phyloP scores from a whole-genome alignment of 2,113 vertebrate genomes.

The Lepisosteus osseus region DNA sequence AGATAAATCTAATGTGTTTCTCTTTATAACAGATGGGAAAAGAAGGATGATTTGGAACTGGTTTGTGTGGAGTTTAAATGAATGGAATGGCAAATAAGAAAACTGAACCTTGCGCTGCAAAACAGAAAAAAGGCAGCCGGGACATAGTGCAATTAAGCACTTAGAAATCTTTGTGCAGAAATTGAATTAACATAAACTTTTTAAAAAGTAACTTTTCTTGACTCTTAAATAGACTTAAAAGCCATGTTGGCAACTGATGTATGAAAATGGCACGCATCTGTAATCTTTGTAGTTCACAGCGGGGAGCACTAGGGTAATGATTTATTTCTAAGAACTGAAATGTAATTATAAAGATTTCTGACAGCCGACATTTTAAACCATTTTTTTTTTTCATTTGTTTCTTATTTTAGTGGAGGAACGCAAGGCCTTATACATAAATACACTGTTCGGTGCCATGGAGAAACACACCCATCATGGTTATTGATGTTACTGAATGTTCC shows the following conservation, averaged over 20 bases:
- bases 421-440: too few species aligned
- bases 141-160: not conserved
- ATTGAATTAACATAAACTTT: not conserved
- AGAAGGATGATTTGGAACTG: not conserved
- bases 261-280: slow-evolving; percentile 4
- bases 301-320: not conserved
- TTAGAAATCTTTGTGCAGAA: not conserved
- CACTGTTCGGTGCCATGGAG: too few species aligned
- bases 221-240: not conserved
- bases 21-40: not conserved
- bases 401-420: too few species aligned
- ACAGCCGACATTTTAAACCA: not conserved
- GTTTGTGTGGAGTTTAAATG: not conserved
- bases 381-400: too few species aligned
- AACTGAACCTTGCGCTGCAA: too few species aligned
- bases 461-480: too few species aligned
- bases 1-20: not conserved
- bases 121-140: not conserved
- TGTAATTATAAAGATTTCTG: not conserved
- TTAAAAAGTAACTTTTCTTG: not conserved
- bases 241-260: not conserved
- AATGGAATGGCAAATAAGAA: not conserved
- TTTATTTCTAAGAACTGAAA: not conserved
- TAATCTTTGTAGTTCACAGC: slow-evolving; percentile 1
- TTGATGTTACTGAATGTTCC: too few species aligned